phyloP scores from a whole-genome alignment of 2,113 vertebrate species.

The Scolopax mira region DNA sequence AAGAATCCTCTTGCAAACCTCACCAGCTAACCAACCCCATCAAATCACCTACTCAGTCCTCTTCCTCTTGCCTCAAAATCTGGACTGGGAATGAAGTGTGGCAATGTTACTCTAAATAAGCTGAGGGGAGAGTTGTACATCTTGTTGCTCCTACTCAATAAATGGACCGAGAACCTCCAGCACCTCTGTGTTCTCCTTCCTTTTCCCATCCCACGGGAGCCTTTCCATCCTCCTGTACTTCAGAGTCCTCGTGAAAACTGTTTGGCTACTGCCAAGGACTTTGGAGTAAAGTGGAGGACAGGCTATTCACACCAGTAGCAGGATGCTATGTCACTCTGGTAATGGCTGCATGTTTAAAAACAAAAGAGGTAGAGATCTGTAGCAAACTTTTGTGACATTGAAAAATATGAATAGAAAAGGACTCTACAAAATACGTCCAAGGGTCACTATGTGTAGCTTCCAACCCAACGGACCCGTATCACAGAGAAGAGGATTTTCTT shows the following conservation, averaged over 20 bases:
- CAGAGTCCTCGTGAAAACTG: background rate
- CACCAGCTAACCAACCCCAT: background rate
- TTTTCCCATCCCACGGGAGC: background rate
- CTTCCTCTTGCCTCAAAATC: background rate
- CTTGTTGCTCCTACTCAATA: background rate
- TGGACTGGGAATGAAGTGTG: background rate
- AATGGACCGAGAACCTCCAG: background rate
- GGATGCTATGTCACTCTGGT: background rate
- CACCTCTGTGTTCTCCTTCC: background rate
- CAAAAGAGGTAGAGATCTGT: background rate
- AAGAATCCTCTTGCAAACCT: background rate
- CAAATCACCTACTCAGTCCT: background rate
- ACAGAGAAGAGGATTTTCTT: slow-evolving; percentile 6
- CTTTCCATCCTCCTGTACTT: background rate
- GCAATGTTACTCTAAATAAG: background rate
- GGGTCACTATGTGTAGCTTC: background rate
- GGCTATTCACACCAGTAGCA: background rate
- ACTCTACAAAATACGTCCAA: background rate
- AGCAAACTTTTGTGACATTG: background rate
- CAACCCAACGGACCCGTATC: background rate
- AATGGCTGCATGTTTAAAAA: background rate
- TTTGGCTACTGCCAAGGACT: background rate
- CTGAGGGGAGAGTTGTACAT: background rate
- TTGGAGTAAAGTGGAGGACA: background rate
- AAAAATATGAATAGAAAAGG: background rate